Conservation (phyloP, 2,113 vertebrate genomes). For the Paralichthys olivaceus region DNA sequence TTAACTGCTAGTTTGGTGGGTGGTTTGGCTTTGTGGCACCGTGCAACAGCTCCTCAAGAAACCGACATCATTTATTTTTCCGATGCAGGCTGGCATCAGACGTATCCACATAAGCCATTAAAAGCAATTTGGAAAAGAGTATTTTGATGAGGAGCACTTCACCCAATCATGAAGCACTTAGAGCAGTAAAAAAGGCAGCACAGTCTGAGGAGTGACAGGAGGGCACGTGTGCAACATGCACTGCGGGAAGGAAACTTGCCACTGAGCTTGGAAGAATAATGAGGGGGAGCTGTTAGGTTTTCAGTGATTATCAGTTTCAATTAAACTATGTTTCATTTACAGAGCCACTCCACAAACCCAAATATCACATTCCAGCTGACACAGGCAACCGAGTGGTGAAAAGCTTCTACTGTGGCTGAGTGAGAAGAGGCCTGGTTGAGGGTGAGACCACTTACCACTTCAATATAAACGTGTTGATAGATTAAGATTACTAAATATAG, state of each 20-base stretch:
- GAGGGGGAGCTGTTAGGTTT: slow-evolving; percentile 34
- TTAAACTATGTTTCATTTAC: slow-evolving; percentile 49
- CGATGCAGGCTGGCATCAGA: slow-evolving; percentile 59
- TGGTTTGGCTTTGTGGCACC: slow-evolving; percentile 67
- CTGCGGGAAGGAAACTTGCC: slow-evolving; percentile 17
- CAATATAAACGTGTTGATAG: too few relatives aligned
- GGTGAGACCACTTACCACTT: too few relatives aligned
- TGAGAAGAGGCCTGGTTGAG: background rate
- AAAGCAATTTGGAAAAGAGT: slow-evolving; percentile 66
- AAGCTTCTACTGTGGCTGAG: background rate
- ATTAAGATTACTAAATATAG: too few relatives aligned
- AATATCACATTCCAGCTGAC: slow-evolving; percentile 26
- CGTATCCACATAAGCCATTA: slow-evolving; percentile 66
- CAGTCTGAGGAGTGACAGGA: slow-evolving; percentile 30
- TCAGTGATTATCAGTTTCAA: slow-evolving; percentile 56
- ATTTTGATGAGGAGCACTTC: slow-evolving; percentile 66
- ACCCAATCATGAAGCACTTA: slow-evolving; percentile 44
- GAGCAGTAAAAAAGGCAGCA: slow-evolving; percentile 14
- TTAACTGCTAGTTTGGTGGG: slow-evolving; percentile 69
- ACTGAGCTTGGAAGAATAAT: slow-evolving; percentile 22
- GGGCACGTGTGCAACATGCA: slow-evolving; percentile 36
- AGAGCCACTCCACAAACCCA: slow-evolving; percentile 29
- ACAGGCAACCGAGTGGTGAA: background rate
- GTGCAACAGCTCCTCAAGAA: slow-evolving; percentile 68
- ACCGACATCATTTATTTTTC: slow-evolving; percentile 75